Conservation (phyloP, 2,113 vertebrate species). For the Monarcha castaneiventris region DNA sequence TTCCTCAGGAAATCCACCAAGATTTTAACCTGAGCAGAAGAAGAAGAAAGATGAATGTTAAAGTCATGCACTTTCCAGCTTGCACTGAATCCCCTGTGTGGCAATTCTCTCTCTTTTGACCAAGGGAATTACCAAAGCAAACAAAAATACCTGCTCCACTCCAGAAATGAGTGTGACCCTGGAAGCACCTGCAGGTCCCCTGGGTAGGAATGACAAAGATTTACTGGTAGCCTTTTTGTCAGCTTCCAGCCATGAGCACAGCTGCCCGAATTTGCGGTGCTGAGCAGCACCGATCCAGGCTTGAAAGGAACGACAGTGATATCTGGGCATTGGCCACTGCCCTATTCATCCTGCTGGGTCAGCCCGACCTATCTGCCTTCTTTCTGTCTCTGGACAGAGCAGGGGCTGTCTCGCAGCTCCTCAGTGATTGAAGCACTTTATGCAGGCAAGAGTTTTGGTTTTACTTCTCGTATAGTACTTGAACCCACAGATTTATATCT, state of each 20-base stretch:
- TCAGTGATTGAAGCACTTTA: neutral
- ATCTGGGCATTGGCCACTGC: neutral
- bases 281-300: fast-evolving
- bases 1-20: neutral
- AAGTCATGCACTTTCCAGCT: neutral
- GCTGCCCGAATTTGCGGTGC: neutral
- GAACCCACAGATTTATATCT: neutral
- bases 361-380: neutral
- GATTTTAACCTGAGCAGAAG: neutral
- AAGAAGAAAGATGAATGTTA: neutral
- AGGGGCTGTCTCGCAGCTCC: neutral
- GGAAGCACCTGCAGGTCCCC: neutral
- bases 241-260: neutral
- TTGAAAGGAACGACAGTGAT: fast-evolving
- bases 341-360: neutral
- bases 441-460: neutral
- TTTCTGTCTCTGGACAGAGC: neutral
- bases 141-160: neutral
- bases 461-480: neutral
- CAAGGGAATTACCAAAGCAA: neutral
- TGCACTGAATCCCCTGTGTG: neutral
- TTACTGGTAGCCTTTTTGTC: neutral
- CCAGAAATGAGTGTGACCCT: neutral
- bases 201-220: neutral
- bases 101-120: neutral